phyloP scores from a whole-genome alignment of 2,797 vertebrate species.

The Chiloscyllium punctatum region DNA sequence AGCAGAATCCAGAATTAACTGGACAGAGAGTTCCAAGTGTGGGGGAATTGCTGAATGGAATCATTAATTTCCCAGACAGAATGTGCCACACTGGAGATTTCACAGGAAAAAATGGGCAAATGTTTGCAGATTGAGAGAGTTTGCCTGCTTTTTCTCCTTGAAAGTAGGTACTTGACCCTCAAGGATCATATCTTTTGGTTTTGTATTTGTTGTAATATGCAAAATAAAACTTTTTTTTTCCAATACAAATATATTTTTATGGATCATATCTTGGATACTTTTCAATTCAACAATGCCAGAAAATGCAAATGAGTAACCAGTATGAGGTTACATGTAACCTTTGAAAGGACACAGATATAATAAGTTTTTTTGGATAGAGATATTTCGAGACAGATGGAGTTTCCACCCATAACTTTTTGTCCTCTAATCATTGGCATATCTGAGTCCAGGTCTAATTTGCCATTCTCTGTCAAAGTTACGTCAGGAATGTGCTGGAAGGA shows the following conservation, averaged over 20 bases:
- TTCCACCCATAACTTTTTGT: neutral
- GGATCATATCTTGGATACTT: neutral
- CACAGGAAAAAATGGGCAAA: neutral
- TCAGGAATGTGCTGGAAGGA: neutral
- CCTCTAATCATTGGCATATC: neutral
- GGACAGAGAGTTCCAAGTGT: too few species aligned
- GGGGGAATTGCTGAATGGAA: too few species aligned
- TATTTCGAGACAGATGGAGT: neutral
- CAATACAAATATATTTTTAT: too few species aligned
- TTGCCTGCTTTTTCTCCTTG: neutral
- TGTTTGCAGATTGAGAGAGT: neutral
- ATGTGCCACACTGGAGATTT: too few species aligned
- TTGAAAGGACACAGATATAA: neutral
- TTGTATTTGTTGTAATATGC: too few species aligned
- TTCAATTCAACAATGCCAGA: neutral
- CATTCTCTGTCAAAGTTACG: neutral
- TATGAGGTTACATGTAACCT: neutral
- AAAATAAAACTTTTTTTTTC: too few species aligned
- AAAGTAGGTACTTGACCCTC: neutral
- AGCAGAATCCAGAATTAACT: too few species aligned
- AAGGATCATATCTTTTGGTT: neutral
- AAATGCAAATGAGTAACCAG: neutral
- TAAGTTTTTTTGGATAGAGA: neutral
- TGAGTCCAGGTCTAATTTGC: neutral
- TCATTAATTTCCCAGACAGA: too few species aligned